A percentile compares a stretch with the other conserved stretches of the same genome.
phyloP scores from a whole-genome alignment of 2,797 vertebrate species.

The Gephyroberyx darwinii region DNA sequence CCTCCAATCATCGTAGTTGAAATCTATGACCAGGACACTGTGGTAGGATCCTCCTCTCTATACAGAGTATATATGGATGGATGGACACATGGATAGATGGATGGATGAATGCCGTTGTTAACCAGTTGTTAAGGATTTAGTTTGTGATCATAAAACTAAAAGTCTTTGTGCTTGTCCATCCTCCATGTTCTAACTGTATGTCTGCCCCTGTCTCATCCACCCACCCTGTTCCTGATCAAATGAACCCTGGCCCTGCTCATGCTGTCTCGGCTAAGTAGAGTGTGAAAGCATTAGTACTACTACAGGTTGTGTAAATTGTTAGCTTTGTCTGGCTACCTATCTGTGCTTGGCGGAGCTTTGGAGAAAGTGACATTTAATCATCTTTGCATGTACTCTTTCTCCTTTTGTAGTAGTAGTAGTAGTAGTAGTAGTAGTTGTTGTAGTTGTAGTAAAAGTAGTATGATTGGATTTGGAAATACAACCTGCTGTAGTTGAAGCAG shows the following conservation, averaged over 20 bases:
- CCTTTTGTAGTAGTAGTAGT: background rate
- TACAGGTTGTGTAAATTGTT: background rate
- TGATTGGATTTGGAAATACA: background rate
- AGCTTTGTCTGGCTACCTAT: too few species aligned
- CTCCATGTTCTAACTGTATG: conserved; percentile 61
- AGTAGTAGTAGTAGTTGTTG: background rate
- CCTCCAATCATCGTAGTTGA: conserved; percentile 97
- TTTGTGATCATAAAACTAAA: conserved; percentile 37
- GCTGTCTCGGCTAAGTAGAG: conserved; percentile 72
- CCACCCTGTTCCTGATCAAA: conserved; percentile 25
- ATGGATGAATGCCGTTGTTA: background rate
- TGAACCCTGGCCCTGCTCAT: conserved; percentile 49
- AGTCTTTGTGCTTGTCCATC: conserved; percentile 66
- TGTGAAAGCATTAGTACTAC: conserved; percentile 39
- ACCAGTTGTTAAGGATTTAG: conserved; percentile 13
- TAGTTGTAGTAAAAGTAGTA: background rate
- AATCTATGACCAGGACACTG: conserved; percentile 95
- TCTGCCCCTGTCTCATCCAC: conserved; percentile 63
- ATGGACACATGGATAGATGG: background rate
- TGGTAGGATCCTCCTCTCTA: conserved; percentile 80
- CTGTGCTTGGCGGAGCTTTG: background rate
- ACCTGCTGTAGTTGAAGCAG: background rate
- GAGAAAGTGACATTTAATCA: background rate
- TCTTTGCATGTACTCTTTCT: conserved; percentile 18
- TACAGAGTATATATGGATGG: background rate